Evolutionary conservation across 2,888 invertebrate species (phyloP), one percentile per base, ranked within the genome.

Genomic region (Axea sp.): DNA sequence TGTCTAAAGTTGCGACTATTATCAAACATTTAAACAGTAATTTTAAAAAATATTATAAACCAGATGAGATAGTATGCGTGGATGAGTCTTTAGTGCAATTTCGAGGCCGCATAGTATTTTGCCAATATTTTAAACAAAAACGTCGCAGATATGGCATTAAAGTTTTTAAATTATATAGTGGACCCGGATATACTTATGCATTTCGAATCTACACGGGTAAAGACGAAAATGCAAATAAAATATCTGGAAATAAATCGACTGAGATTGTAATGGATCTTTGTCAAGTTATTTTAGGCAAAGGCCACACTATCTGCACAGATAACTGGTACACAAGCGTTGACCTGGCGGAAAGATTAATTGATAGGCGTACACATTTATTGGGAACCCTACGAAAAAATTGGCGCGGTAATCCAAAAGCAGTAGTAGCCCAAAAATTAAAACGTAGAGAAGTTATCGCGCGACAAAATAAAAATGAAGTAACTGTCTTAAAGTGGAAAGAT

Each of bases 271-370:
- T 31, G 31, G 8, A n/a, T 31, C 31, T 31, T 11, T 31, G 31
- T 31, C n/a, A 31, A 31, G 5, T 8, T 31, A 19, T 19, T 19
- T 19, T 19, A 19, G 19, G 19, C 19, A 19, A 19, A 19, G 9
- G 41, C 3, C 41, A 12, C n/a, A 24, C 41, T 8, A 4, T 43
- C 3, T 43, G 69, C 9, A 81, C 77, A 19, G 80, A 83, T 45
- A 83, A 83, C 69, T 82, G 80, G 78, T 83, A 83, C 59, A 82
- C 80, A 47, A 81, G 80, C 41, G 71, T 79, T 8, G 72, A 75
- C 41, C 51, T 76, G 45, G 77, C 76, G 2, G 68, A 78, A 76
- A 49, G 78, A 47, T 78, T 82, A 8, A 41, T 81, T 51, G 31
- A 68, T 33, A 76, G 68, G 33, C 49, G 77, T 3, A 43, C 41